phyloP scores from a whole-genome alignment of 1,140 invertebrate genomes.

The Formica selysi region DNA sequence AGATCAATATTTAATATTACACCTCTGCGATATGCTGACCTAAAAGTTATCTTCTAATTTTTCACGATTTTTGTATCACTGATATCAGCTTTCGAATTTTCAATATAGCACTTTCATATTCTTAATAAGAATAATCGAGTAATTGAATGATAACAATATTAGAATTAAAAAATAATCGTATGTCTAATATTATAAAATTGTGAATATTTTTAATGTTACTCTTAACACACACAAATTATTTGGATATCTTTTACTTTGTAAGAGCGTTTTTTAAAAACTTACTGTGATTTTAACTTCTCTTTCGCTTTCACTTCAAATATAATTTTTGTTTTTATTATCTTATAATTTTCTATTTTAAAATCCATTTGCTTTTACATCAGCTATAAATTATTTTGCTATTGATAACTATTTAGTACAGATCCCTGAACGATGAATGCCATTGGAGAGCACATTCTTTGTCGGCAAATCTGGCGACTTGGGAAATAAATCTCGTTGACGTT shows the following conservation, averaged over 20 bases:
- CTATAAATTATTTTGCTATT: constrained; percentile 3
- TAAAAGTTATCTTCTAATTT: not conserved
- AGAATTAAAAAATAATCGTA: constrained; percentile 5
- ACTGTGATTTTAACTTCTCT: not conserved
- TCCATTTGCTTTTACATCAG: constrained; percentile 24
- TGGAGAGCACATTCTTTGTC: not conserved
- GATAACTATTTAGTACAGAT: not conserved
- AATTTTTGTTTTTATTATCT: constrained; percentile 15
- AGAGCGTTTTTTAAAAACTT: not conserved
- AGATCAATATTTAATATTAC: constrained; percentile 3
- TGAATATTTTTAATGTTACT: not conserved
- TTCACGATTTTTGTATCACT: not conserved
- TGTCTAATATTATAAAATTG: constrained; percentile 23
- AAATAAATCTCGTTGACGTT: not conserved
- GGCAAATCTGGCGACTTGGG: not conserved
- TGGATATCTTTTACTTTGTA: not conserved
- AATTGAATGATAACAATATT: not conserved
- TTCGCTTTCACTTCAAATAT: not conserved
- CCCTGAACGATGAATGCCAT: not conserved
- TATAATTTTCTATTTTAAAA: not conserved
- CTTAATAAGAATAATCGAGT: not conserved
- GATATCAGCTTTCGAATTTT: not conserved
- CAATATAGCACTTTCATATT: not conserved
- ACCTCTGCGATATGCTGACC: not conserved
- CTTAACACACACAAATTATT: not conserved